Conservation (phyloP, 1,140 invertebrate species). For the Hylaeus volcanicus region DNA sequence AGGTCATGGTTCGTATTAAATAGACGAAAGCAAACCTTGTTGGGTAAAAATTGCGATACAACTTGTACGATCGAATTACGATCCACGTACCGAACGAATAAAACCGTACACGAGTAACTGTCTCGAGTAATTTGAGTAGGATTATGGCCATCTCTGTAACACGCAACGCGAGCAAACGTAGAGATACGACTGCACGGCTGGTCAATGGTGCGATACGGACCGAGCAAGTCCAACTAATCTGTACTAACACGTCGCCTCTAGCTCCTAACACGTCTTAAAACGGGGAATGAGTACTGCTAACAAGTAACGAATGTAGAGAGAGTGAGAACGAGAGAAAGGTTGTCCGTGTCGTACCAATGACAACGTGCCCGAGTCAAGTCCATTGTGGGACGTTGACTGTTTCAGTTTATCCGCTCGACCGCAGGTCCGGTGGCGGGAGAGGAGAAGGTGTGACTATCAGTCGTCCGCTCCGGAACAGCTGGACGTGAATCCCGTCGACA, state of each 20-base stretch:
- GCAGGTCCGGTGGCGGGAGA: constrained; percentile 81
- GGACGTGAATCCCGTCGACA: constrained; percentile 30
- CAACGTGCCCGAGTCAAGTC: constrained; percentile 73
- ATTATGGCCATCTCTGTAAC: too few relatives aligned
- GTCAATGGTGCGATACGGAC: constrained; percentile 77
- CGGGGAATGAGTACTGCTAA: background rate
- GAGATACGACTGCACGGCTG: constrained; percentile 60
- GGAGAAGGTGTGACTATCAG: constrained; percentile 83
- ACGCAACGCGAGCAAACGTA: background rate
- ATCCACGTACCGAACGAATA: too few relatives aligned
- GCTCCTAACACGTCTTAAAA: background rate
- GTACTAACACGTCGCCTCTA: constrained; percentile 32
- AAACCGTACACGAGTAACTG: too few relatives aligned
- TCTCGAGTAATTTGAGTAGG: too few relatives aligned
- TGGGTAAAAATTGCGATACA: too few relatives aligned
- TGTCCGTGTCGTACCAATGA: constrained; percentile 76
- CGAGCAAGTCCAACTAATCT: constrained; percentile 31
- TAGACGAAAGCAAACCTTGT: too few relatives aligned
- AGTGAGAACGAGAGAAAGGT: background rate
- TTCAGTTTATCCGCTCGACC: constrained; percentile 82
- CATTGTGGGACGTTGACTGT: constrained; percentile 78
- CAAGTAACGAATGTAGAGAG: background rate
- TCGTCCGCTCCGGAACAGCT: constrained; percentile 67
- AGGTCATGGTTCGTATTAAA: too few relatives aligned
- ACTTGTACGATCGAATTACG: too few relatives aligned